Evolutionary conservation across 2,113 vertebrate genomes (phyloP).

Genomic region (Antidorcas marsupialis): DNA sequence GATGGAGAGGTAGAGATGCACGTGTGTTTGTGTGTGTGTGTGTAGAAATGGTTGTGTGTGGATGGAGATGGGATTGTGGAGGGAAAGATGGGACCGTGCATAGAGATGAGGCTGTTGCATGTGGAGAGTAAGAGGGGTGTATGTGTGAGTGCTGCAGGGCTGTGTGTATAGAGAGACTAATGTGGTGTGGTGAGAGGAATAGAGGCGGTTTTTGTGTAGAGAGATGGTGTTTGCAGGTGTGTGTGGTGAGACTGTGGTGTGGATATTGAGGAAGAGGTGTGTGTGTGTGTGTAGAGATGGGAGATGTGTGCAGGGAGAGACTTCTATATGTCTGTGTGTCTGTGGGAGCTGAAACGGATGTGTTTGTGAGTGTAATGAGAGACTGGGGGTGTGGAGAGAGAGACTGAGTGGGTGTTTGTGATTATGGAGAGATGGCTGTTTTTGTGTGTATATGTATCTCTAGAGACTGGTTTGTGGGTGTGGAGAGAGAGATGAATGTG

Average conservation of each 20-base stretch:
- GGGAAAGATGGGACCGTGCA: neutral
- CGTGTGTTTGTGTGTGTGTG: neutral
- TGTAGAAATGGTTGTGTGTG: neutral
- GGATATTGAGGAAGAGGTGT: neutral
- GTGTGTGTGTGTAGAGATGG: neutral
- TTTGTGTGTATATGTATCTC: neutral
- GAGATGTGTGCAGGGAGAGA: neutral
- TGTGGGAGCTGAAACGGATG: accelerated
- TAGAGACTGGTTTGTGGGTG: neutral
- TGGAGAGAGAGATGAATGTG: neutral
- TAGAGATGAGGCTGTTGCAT: neutral
- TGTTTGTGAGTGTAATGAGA: neutral
- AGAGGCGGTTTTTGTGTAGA: neutral
- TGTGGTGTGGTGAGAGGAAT: neutral
- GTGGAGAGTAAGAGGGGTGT: neutral
- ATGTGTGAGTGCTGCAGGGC: neutral
- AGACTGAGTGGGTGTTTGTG: neutral
- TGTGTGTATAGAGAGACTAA: neutral
- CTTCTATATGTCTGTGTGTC: neutral
- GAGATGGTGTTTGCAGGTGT: neutral
- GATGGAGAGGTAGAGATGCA: neutral
- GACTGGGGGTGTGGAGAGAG: neutral
- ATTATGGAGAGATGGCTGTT: neutral
- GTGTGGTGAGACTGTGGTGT: neutral
- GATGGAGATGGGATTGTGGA: neutral